Percentiles rank a stretch among this genome's conserved stretches.
Conservation (phyloP, 1,140 invertebrate species). For the Eurosta solidaginis region DNA sequence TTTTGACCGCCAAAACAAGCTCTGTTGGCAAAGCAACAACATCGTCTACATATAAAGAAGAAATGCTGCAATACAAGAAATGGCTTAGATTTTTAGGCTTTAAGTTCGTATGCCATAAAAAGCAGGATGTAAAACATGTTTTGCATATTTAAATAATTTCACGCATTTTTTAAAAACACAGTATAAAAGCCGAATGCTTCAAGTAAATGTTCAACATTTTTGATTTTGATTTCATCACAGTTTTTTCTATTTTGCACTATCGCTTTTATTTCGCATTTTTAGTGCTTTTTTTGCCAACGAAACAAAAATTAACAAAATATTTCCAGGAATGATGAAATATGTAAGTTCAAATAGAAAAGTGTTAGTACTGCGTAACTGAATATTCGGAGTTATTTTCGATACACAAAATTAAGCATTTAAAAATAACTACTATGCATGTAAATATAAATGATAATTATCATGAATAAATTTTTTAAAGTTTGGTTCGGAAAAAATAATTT, state of each 20-base stretch:
- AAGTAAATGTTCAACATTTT: slow-evolving; percentile 25
- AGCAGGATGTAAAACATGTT: slow-evolving; percentile 55
- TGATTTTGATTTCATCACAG: slow-evolving; percentile 42
- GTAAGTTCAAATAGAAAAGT: slow-evolving; percentile 47
- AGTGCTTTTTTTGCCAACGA: background rate
- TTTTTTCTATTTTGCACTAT: slow-evolving; percentile 42
- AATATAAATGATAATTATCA: too few species aligned
- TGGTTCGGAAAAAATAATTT: too few species aligned
- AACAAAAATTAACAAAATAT: background rate
- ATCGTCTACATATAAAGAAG: background rate
- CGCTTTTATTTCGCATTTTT: slow-evolving; percentile 27
- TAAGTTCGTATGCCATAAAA: slow-evolving; percentile 32
- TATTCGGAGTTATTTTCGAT: too few species aligned
- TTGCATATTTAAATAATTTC: slow-evolving; percentile 51
- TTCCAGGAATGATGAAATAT: slow-evolving; percentile 47
- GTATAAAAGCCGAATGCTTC: slow-evolving; percentile 48
- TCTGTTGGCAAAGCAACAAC: background rate
- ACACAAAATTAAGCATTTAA: too few species aligned
- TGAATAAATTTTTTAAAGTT: too few species aligned
- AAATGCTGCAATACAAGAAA: background rate
- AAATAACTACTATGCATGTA: too few species aligned
- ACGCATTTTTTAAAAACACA: slow-evolving; percentile 25
- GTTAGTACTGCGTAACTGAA: too few species aligned
- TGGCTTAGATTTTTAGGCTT: background rate
- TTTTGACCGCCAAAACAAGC: background rate